phyloP scores from a whole-genome alignment of 1,140 invertebrate genomes.

The Papilio polyxenes region DNA sequence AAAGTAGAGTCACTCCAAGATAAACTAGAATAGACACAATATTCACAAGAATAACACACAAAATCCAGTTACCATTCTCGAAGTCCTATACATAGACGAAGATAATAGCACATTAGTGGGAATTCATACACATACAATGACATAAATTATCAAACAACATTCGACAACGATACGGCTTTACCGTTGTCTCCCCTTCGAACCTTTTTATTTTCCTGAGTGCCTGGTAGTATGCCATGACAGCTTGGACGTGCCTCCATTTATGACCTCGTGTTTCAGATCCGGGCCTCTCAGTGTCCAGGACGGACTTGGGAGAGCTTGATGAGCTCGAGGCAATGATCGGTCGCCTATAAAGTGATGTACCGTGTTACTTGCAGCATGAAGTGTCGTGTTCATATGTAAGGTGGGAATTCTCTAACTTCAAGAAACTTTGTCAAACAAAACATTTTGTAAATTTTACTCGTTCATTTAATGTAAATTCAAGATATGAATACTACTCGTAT shows the following conservation, averaged over 20 bases:
- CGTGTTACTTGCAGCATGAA: constrained; percentile 63
- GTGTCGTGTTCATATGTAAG: constrained; percentile 53
- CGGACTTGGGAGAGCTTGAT: constrained; percentile 72
- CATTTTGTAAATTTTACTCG: background rate
- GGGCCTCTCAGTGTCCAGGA: constrained; percentile 62
- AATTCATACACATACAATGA: constrained; percentile 71
- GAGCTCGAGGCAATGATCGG: constrained; percentile 77
- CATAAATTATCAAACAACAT: constrained; percentile 61
- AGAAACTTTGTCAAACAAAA: constrained; percentile 37
- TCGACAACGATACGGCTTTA: constrained; percentile 69
- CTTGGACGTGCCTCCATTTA: constrained; percentile 91
- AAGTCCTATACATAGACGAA: constrained; percentile 74
- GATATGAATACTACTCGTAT: no score
- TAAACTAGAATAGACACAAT: constrained; percentile 72
- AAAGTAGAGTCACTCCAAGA: constrained; percentile 64
- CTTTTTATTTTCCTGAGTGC: constrained; percentile 93
- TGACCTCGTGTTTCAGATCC: constrained; percentile 83
- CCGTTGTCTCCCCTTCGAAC: constrained; percentile 78
- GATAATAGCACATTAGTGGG: constrained; percentile 67
- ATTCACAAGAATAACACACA: constrained; percentile 71
- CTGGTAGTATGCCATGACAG: constrained; percentile 93
- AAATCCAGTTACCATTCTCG: constrained; percentile 67
- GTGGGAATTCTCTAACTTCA: constrained; percentile 43
- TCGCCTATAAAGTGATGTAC: constrained; percentile 75
- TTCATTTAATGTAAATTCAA: background rate